Percentiles rank a stretch among this genome's conserved stretches.
These are phyloP conservation scores for Drosophila repletoides DNA, from an alignment of 1,140 invertebrate genomes.

Conservation along the genomic window DNA sequence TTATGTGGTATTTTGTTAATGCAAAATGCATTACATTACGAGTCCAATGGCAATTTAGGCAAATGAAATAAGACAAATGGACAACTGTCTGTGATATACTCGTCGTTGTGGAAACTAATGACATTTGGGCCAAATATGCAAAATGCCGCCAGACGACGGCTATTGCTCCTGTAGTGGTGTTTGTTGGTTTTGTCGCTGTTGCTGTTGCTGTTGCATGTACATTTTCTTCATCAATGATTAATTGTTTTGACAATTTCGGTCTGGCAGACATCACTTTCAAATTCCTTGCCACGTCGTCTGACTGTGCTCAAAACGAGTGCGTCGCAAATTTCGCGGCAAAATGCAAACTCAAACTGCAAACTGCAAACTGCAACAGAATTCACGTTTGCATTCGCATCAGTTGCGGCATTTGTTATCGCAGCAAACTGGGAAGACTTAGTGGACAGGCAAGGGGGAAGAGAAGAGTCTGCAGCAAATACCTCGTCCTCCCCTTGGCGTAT, in stretches of 20 bases:
- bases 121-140: constrained; percentile 59
- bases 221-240: constrained; percentile 81
- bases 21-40: constrained; percentile 11
- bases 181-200: constrained; percentile 18
- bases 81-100: constrained; percentile 18
- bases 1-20: constrained; percentile 18
- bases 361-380: neutral
- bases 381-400: constrained; percentile 19
- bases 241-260: constrained; percentile 78
- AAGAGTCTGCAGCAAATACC: neutral
- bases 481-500: constrained; percentile 9
- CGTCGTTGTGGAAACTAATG: constrained; percentile 43
- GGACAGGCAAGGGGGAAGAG: neutral
- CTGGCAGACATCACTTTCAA: constrained; percentile 48
- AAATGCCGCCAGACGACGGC: neutral
- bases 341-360: constrained; percentile 14
- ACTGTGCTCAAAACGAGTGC: constrained; percentile 25
- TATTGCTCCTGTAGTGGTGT: neutral
- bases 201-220: constrained; percentile 37
- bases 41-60: neutral
- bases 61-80: constrained; percentile 5
- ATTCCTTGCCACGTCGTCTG: constrained; percentile 41
- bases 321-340: constrained; percentile 29
- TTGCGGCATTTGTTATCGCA: constrained; percentile 33
- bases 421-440: neutral